Conservation (phyloP, 2,797 vertebrate species). For the Potorous gilbertii region DNA sequence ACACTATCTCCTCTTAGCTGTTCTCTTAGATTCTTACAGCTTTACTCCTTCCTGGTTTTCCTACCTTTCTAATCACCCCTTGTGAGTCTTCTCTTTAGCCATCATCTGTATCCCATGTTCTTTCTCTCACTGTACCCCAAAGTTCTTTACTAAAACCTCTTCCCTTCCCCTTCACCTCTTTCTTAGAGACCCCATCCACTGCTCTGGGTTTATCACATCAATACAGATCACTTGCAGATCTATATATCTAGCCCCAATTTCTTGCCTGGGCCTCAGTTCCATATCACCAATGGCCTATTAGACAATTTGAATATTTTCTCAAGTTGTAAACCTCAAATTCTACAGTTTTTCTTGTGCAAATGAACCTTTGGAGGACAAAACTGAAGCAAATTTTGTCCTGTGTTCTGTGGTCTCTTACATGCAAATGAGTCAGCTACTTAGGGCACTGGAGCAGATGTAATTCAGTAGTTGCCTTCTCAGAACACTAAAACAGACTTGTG, state of each 20-base stretch:
- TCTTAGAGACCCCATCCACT: background rate
- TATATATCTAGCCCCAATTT: background rate
- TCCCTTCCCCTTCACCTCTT: background rate
- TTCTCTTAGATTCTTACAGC: background rate
- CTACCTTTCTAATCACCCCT: background rate
- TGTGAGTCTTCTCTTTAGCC: background rate
- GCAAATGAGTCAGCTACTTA: background rate
- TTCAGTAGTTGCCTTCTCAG: background rate
- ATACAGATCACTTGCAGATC: background rate
- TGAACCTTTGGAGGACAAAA: background rate
- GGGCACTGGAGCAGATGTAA: background rate
- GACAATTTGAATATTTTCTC: background rate
- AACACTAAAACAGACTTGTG: background rate
- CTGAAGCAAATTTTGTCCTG: background rate
- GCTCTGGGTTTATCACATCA: background rate
- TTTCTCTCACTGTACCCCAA: background rate
- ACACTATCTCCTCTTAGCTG: background rate
- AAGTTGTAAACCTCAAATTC: too few relatives aligned
- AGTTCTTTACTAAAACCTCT: background rate
- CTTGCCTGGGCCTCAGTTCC: background rate
- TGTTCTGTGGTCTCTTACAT: background rate
- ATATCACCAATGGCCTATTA: background rate
- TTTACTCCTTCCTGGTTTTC: background rate
- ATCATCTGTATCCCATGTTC: background rate
- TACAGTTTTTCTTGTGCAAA: background rate